A percentile compares a stretch with the other conserved stretches of the same genome.
These are phyloP conservation scores for Himalopsyche kuldschensis DNA, from an alignment of 2,888 invertebrate species.

Conservation along the genomic window DNA sequence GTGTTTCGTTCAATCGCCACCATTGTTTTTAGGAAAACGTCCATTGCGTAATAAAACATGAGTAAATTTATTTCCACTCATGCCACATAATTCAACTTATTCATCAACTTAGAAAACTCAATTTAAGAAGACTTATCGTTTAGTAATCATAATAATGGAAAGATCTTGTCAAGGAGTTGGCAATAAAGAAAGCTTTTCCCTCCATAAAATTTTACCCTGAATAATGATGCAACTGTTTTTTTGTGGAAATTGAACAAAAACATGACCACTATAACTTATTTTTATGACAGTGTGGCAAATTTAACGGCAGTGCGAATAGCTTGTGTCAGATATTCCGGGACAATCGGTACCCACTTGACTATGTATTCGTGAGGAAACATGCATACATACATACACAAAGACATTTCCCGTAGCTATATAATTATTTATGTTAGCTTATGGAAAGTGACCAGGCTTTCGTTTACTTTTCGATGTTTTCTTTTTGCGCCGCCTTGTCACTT, in stretches of 20 bases:
- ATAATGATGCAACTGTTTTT: not conserved
- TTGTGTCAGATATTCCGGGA: not conserved
- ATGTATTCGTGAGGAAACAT: not conserved
- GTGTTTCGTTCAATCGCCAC: too few relatives aligned
- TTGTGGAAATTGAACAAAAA: not conserved
- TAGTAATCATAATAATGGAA: not conserved
- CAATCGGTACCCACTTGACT: not conserved
- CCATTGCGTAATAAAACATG: too few relatives aligned
- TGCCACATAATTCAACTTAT: too few relatives aligned
- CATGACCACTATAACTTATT: not conserved
- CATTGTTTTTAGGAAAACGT: too few relatives aligned
- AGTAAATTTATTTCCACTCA: too few relatives aligned
- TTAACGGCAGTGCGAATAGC: not conserved
- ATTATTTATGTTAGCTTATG: not conserved
- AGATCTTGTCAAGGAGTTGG: not conserved
- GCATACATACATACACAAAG: not conserved
- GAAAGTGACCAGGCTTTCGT: not conserved
- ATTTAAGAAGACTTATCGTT: not conserved
- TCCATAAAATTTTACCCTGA: not conserved
- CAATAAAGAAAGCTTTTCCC: not conserved
- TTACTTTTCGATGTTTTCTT: not conserved
- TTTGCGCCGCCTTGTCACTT: not conserved
- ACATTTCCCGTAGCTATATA: not conserved
- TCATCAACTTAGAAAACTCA: too few relatives aligned
- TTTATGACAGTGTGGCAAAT: not conserved